These are phyloP conservation scores for Meandrina meandrites DNA, from an alignment of 92 coral and sea anemone genomes.

Conservation along the genomic window DNA sequence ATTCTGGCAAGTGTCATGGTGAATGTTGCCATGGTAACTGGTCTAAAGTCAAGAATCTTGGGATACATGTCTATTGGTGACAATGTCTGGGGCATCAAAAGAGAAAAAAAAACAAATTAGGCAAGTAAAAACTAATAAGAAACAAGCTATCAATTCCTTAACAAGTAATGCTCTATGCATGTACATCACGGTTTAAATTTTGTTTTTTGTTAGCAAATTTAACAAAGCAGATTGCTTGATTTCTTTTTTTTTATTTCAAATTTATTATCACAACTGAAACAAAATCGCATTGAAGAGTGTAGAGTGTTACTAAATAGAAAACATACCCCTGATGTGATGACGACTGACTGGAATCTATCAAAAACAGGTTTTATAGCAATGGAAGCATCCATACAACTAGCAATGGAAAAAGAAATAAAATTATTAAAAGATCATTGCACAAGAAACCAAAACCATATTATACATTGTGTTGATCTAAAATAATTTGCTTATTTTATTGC, in stretches of 20 bases:
- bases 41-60: constrained; percentile 95
- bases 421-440: background rate
- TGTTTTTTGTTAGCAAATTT: background rate
- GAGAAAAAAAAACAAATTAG: background rate
- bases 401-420: background rate
- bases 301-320: background rate
- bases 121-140: background rate
- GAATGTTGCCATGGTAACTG: constrained; percentile 99
- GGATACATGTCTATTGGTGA: constrained; percentile 99
- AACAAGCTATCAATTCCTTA: too few relatives aligned
- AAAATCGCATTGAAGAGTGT: background rate
- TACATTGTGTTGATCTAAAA: too few relatives aligned
- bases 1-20: constrained; percentile 98
- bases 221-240: background rate
- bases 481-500: too few relatives aligned
- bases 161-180: too few relatives aligned
- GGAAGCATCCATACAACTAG: constrained; percentile 97
- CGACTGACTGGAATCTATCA: constrained; percentile 97
- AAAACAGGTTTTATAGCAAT: constrained; percentile 97
- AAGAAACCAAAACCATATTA: background rate
- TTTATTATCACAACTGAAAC: background rate
- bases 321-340: constrained; percentile 97
- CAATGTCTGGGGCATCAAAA: constrained; percentile 67
- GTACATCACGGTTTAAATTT: background rate
- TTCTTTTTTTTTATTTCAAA: background rate